phyloP scores from a whole-genome alignment of 2,797 vertebrate genomes.

The Karalla daura region DNA sequence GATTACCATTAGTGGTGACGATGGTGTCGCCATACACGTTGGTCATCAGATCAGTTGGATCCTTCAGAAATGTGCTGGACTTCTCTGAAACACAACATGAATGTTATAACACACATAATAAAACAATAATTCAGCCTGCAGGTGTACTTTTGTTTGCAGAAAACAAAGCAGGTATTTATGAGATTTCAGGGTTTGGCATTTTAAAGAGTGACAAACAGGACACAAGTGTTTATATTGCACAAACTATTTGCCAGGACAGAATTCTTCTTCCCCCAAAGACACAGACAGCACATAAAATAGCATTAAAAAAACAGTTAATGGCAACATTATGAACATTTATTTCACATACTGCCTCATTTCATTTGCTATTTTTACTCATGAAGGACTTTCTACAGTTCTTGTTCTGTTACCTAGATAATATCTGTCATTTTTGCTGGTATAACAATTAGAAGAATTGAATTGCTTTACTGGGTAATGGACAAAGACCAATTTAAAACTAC shows the following conservation, averaged over 20 bases:
- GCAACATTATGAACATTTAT: neutral
- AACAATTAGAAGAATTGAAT: neutral
- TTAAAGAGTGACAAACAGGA: too few species aligned
- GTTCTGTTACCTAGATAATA: neutral
- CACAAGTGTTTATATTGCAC: too few species aligned
- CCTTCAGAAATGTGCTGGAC: constrained; percentile 74
- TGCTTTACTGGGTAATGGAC: neutral
- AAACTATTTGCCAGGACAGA: too few species aligned
- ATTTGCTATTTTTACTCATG: neutral
- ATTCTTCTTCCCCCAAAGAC: too few species aligned
- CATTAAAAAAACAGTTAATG: neutral
- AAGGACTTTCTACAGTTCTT: neutral
- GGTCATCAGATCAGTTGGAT: constrained; percentile 79
- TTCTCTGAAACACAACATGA: constrained; percentile 68
- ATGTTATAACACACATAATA: neutral
- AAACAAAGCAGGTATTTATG: too few species aligned
- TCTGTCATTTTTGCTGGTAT: neutral
- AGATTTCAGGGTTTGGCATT: too few species aligned
- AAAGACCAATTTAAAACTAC: neutral
- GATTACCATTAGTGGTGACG: constrained; percentile 75
- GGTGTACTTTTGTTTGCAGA: too few species aligned
- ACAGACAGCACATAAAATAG: too few species aligned
- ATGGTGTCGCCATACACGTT: constrained; percentile 78
- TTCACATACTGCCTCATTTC: neutral
- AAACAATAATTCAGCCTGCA: neutral